Conservation (phyloP, 2,113 vertebrate species). For the Pelodiscus sinensis region DNA sequence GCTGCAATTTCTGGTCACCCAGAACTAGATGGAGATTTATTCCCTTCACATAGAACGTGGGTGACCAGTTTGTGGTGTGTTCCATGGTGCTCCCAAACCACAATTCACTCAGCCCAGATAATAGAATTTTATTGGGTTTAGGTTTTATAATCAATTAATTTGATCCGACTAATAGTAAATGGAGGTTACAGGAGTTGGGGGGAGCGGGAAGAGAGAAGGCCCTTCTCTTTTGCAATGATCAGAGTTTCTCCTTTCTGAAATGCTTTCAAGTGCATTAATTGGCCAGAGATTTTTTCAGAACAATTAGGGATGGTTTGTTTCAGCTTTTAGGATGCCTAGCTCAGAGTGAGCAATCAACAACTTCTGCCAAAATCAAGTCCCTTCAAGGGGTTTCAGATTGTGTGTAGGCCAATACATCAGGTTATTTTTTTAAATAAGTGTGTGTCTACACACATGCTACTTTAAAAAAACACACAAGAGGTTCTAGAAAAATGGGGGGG, state of each 20-base stretch:
- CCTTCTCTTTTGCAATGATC: no score
- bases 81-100: background rate
- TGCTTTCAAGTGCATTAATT: background rate
- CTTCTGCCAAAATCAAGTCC: background rate
- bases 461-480: background rate
- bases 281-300: background rate
- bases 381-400: background rate
- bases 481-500: background rate
- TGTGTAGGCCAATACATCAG: background rate
- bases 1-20: fast-evolving
- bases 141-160: background rate
- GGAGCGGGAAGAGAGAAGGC: background rate
- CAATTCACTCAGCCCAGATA: background rate
- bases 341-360: background rate
- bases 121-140: background rate
- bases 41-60: background rate
- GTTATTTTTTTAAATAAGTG: no score
- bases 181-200: background rate
- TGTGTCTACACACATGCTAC: no score
- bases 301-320: background rate
- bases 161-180: background rate
- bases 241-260: background rate
- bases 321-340: background rate
- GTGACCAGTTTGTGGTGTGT: background rate
- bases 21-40: background rate